Conservation (phyloP, 2,797 vertebrate genomes). For the Tolypeutes matacus region DNA sequence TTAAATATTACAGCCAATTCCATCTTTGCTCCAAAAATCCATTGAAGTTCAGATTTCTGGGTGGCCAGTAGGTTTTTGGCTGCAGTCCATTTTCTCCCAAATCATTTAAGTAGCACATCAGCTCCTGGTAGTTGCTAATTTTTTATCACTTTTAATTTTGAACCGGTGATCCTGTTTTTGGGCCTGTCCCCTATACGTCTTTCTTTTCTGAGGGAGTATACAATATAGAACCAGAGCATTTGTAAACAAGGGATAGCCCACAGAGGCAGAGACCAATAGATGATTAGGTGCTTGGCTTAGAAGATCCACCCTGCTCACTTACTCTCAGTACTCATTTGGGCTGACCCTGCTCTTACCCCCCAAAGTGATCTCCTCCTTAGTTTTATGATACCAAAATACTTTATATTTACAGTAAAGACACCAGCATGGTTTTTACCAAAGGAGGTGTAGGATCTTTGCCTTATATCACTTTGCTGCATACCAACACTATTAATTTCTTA, state of each 20-base stretch:
- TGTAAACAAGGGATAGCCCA: not conserved
- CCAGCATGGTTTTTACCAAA: constrained; percentile 18
- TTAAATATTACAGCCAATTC: not conserved
- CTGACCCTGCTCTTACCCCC: not conserved
- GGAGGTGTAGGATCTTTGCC: not conserved
- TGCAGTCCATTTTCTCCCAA: not conserved
- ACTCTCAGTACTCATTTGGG: not conserved
- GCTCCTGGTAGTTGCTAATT: not conserved
- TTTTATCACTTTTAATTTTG: not conserved
- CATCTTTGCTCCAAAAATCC: not conserved
- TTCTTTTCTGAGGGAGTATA: not conserved
- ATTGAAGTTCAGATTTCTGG: not conserved
- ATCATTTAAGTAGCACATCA: not conserved
- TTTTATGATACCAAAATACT: not conserved
- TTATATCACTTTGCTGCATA: not conserved
- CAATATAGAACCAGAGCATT: not conserved
- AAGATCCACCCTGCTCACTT: not conserved
- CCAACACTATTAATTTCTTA: not conserved
- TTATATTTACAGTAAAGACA: not conserved
- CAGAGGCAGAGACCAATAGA: not conserved
- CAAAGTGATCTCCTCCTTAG: not conserved
- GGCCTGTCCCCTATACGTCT: not conserved
- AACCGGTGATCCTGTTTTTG: not conserved
- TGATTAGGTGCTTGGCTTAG: not conserved
- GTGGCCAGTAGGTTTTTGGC: not conserved